A percentile compares a stretch with the other conserved stretches of the same genome.
phyloP scores from a whole-genome alignment of 2,113 vertebrate species.

The Notarius lentiginosus region DNA sequence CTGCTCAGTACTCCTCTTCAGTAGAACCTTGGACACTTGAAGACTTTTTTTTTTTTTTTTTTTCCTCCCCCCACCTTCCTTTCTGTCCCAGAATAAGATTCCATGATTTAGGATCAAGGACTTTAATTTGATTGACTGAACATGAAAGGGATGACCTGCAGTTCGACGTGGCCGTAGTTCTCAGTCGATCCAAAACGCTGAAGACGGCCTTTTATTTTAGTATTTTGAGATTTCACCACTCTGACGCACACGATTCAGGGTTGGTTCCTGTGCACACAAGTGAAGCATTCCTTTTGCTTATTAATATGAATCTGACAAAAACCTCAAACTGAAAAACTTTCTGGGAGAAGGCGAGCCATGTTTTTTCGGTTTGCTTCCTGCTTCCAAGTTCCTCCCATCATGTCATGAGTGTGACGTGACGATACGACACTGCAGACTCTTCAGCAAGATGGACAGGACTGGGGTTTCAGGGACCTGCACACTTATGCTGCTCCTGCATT shows the following conservation, averaged over 20 bases:
- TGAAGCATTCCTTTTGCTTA: not conserved
- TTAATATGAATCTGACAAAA: not conserved
- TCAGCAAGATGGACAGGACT: not conserved
- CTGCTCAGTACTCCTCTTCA: not conserved
- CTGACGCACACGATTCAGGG: not conserved
- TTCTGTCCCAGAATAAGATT: not conserved
- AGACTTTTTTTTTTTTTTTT: not conserved
- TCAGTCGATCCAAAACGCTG: not conserved
- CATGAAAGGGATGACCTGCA: not conserved
- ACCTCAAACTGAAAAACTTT: not conserved
- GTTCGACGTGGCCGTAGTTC: not conserved
- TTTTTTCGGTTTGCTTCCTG: not conserved
- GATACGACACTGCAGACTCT: not conserved
- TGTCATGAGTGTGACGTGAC: not conserved
- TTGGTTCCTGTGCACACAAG: not conserved
- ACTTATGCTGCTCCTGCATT: not conserved
- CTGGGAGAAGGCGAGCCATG: not conserved
- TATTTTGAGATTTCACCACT: not conserved
- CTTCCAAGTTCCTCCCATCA: too few relatives aligned
- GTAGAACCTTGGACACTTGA: constrained; percentile 12
- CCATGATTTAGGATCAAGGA: not conserved
- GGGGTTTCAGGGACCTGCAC: too few relatives aligned
- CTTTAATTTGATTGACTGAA: not conserved
- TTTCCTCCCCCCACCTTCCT: too few relatives aligned
- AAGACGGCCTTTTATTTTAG: too few relatives aligned